Base-by-base conservation (phyloP, 92 coral and sea anemone genomes). In the Epizoanthus ramosus region DNA sequence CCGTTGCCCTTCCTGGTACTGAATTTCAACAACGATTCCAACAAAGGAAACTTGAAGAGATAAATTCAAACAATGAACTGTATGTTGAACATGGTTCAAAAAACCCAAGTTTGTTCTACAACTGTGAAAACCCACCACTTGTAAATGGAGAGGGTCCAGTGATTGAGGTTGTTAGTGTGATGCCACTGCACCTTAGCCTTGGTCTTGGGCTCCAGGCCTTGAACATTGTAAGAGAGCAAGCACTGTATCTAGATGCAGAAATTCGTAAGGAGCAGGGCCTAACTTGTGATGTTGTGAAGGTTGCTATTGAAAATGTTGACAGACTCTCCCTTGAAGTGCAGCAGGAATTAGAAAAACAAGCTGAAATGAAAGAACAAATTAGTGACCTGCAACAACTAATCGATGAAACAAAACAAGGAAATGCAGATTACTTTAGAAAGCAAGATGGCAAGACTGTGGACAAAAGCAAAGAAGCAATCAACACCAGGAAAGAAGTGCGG, bases 181-280 rank as follows among this genome's bases (percentile, higher is more conserved):
- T 63, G 68, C 68, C 68, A 63, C 35, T 63, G 15, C 68, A 63
- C 14, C 68, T 63, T 23, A 1, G 68, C 6, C 68, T 63, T 63
- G 68, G 68, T 8, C 16, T 23, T 6, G 68, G 68, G 15, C 16
- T 63, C 14, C 68, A 63, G 6, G 68, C 18, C 3, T 22, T 63
- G 6, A 63, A 63, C 68, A 63, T 63, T 23, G 68, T 63, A 5
- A 28, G 31, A 28, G 31, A 28, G 31, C 15, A 63, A 63, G 35
- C 35, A 63, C 5, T 63, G 37, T 23, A 21, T 28, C 10, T 63
- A 0, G 68, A 22, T 21, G 33, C 12, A 25, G 18, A 12, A 5
- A 23, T 63, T 12, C 68, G 35, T 17, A 3, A 63, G 68, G 68
- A 63, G 24, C 68, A 63, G 18, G 68, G 68, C 9, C 14, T 63